These are phyloP conservation scores for Sarcophaga carnaria DNA, from an alignment of 2,888 invertebrate genomes.

Conservation along the genomic window DNA sequence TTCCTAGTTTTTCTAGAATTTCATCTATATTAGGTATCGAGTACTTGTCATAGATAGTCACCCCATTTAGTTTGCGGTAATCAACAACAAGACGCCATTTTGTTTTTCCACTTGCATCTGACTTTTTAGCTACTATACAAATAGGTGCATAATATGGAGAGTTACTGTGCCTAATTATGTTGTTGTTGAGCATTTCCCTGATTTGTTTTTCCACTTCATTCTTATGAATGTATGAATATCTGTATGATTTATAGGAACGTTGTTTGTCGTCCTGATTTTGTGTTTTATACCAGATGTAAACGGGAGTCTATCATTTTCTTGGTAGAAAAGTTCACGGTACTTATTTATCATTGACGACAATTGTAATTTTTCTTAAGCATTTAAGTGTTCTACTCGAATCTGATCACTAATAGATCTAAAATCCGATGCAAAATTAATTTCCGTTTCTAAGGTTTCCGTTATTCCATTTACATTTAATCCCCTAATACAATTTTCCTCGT, in stretches of 20 bases:
- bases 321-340: neutral
- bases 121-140: constrained; percentile 39
- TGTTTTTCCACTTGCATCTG: constrained; percentile 3
- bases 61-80: constrained; percentile 30
- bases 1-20: constrained; percentile 20
- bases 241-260: constrained; percentile 19
- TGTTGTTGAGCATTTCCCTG: constrained; percentile 16
- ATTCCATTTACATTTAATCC: constrained; percentile 10
- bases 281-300: constrained; percentile 10
- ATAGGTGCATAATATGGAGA: constrained; percentile 21
- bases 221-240: neutral
- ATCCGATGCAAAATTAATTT: constrained; percentile 3
- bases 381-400: neutral
- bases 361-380: neutral
- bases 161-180: constrained; percentile 26
- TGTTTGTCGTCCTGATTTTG: constrained; percentile 3
- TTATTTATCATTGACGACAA: neutral
- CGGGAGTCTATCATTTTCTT: neutral
- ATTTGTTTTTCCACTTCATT: constrained; percentile 27
- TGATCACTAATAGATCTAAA: constrained; percentile 6
- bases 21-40: constrained; percentile 19
- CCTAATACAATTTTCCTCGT: constrained; percentile 12
- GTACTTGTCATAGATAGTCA: constrained; percentile 31
- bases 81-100: constrained; percentile 43
- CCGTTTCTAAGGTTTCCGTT: neutral